phyloP scores from a whole-genome alignment of 2,797 vertebrate species.

The Brotogeris chrysoptera region DNA sequence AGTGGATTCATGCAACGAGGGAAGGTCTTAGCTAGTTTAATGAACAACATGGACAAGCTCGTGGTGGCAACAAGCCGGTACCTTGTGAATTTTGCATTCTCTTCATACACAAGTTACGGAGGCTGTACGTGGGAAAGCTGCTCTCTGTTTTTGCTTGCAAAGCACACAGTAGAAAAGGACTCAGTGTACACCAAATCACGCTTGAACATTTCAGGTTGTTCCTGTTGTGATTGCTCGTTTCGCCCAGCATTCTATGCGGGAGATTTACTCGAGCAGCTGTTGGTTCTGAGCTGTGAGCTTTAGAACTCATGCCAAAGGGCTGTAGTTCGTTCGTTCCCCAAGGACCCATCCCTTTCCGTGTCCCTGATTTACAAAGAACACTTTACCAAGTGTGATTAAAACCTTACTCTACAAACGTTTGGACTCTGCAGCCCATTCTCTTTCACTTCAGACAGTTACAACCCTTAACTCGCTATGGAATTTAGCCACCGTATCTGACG shows the following conservation, averaged over 20 bases:
- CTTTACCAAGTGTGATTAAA: slow-evolving; percentile 61
- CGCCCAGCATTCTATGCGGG: slow-evolving; percentile 50
- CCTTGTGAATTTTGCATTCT: slow-evolving; percentile 63
- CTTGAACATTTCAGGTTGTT: slow-evolving; percentile 73
- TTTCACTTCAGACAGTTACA: slow-evolving; percentile 68
- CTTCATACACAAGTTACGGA: slow-evolving; percentile 65
- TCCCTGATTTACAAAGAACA: slow-evolving; percentile 62
- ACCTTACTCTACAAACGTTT: slow-evolving; percentile 40
- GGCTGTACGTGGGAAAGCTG: slow-evolving; percentile 59
- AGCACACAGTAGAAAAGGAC: slow-evolving; percentile 61
- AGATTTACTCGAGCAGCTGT: slow-evolving; percentile 67
- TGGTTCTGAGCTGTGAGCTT: slow-evolving; percentile 71
- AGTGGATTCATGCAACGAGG: slow-evolving; percentile 67
- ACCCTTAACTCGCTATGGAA: slow-evolving; percentile 66
- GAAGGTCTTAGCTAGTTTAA: slow-evolving; percentile 68
- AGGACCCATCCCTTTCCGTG: slow-evolving; percentile 37
- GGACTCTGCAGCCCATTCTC: slow-evolving; percentile 61
- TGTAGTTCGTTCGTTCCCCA: slow-evolving; percentile 58
- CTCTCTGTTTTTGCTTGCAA: slow-evolving; percentile 60
- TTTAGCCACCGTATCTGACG: slow-evolving; percentile 71
- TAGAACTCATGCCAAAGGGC: slow-evolving; percentile 75
- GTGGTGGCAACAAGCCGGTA: slow-evolving; percentile 58
- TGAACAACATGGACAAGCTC: slow-evolving; percentile 56
- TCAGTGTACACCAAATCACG: slow-evolving; percentile 47
- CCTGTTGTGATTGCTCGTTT: slow-evolving; percentile 66